Evolutionary conservation across 2,113 vertebrate species (phyloP).

Genomic region (Ageneiosus marmoratus): DNA sequence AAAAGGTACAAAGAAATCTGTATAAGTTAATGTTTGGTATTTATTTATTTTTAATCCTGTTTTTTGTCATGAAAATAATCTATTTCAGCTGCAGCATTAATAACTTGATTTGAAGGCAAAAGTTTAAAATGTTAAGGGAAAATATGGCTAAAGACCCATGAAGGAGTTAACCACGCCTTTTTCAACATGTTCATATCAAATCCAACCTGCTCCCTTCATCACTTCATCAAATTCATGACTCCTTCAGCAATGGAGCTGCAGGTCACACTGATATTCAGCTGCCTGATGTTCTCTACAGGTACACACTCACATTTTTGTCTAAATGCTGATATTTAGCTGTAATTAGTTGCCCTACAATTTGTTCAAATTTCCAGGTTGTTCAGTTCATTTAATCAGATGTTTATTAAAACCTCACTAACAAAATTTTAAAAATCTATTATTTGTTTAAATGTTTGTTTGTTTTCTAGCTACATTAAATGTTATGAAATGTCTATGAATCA

Average conservation of each 20-base stretch:
- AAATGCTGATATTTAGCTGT: not conserved
- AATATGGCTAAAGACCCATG: not conserved
- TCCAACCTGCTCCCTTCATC: not conserved
- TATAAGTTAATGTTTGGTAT: no score
- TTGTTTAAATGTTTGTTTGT: not conserved
- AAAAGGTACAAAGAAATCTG: no score
- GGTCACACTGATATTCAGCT: not conserved
- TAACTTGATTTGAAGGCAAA: not conserved
- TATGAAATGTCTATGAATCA: not conserved
- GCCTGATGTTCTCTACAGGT: conserved; percentile 14
- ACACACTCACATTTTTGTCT: not conserved
- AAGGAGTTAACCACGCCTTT: not conserved
- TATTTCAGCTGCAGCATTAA: not conserved
- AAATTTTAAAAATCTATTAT: no score
- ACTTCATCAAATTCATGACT: not conserved
- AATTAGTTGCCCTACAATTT: not conserved
- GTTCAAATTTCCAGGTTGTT: not conserved
- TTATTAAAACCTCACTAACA: not conserved
- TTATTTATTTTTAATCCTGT: not conserved
- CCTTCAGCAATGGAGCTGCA: not conserved
- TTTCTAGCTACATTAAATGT: not conserved
- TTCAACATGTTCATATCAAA: not conserved
- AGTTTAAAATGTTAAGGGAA: not conserved
- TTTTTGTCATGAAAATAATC: not conserved
- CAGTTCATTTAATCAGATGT: not conserved